Evolutionary conservation across 2,888 invertebrate species (phyloP).

Genomic region (Eurytoma adleriae): DNA sequence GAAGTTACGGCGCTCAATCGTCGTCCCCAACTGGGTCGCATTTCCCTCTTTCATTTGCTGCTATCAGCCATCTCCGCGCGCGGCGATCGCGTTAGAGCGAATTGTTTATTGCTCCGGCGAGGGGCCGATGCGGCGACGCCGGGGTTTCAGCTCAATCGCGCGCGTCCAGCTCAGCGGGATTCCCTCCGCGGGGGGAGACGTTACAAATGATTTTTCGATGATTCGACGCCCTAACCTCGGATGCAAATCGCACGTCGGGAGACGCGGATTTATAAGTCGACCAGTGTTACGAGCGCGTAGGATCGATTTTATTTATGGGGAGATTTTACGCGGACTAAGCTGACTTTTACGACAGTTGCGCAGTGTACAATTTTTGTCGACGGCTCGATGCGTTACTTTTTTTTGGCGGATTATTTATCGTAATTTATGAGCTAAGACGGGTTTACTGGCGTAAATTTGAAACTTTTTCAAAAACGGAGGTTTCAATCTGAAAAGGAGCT

Average conservation of each 20-base stretch:
- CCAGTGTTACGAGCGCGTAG: not conserved
- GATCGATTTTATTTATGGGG: constrained; percentile 27
- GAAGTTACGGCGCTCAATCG: constrained; percentile 65
- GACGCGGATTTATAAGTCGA: constrained; percentile 9
- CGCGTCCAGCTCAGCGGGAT: not conserved
- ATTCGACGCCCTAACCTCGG: constrained; percentile 10
- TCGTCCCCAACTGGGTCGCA: constrained; percentile 57
- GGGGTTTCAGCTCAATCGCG: not conserved
- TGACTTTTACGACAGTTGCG: too few species aligned
- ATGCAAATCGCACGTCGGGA: not conserved
- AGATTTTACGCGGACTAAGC: not conserved
- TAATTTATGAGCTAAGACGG: too few species aligned
- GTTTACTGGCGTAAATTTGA: too few species aligned
- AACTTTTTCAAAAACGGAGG: too few species aligned
- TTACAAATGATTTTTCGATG: constrained; percentile 50
- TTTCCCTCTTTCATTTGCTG: constrained; percentile 55
- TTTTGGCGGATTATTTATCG: too few species aligned
- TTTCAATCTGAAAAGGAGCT: too few species aligned
- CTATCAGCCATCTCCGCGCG: not conserved
- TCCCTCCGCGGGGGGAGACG: not conserved
- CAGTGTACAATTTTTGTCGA: too few species aligned
- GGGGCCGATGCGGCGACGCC: too few species aligned
- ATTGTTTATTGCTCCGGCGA: constrained; percentile 8
- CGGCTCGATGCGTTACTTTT: too few species aligned
- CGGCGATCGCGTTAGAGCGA: constrained; percentile 21